phyloP scores from a whole-genome alignment of 2,113 vertebrate species.

The Oncorhynchus tshawytscha region DNA sequence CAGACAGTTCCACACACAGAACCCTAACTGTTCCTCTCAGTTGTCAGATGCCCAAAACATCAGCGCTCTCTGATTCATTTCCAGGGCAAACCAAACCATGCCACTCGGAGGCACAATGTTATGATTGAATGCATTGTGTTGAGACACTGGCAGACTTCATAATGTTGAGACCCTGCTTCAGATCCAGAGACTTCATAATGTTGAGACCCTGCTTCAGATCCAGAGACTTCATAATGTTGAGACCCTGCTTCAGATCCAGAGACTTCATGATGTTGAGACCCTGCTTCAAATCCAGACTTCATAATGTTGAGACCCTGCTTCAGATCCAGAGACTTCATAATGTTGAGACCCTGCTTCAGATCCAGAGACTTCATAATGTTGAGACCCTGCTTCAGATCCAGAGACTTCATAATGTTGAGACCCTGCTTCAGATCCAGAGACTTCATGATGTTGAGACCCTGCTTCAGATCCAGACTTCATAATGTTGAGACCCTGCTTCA shows the following conservation, averaged over 20 bases:
- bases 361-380: neutral
- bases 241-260: neutral
- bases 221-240: neutral
- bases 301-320: too few relatives aligned
- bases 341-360: too few relatives aligned
- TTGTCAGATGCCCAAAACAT: slow-evolving; percentile 41
- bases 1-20: neutral
- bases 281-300: neutral
- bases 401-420: too few relatives aligned
- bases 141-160: neutral
- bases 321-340: neutral
- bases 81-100: neutral
- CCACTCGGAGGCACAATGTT: slow-evolving; percentile 1
- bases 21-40: slow-evolving; percentile 13
- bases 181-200: too few relatives aligned
- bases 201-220: neutral
- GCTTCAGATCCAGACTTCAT: neutral
- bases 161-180: neutral
- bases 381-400: neutral
- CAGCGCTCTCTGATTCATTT: slow-evolving; percentile 20
- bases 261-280: too few relatives aligned
- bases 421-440: neutral
- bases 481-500: too few relatives aligned
- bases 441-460: too few relatives aligned
- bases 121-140: neutral